Base-by-base conservation (phyloP, 2,113 vertebrate genomes). In the Megaceryle torquata region DNA sequence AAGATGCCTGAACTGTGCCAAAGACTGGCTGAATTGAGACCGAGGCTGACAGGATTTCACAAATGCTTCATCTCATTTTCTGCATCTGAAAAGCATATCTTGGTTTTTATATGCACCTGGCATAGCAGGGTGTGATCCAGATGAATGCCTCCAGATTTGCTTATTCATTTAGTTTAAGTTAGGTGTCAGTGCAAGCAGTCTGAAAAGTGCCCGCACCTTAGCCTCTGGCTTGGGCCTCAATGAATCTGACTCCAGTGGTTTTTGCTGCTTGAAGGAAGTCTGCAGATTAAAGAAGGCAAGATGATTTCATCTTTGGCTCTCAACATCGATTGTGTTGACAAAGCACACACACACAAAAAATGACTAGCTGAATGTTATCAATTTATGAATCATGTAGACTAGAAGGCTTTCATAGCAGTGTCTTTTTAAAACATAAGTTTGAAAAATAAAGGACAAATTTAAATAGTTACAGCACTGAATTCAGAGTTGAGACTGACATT, bases 251-350 rank as follows among this genome's bases (percentile, higher is more conserved):
- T 95, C 56, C 8, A 8, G 51, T 46, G 69, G 86, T 83, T 77
- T 89, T 84, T 71, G 48, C 74, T 92, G 51, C 65, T 94, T 59
- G 43, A 48, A 91, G 68, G 76, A 97, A 84, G n/a, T 63, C 61
- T 88, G 28, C 74, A 65, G 50, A 72, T 87, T 79, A 72, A 87
- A 93, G 57, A 86, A 72, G 61, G 44, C 80, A 91, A 76, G 18
- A 54, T 39, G 54, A 89, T 50, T 65, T 96, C 74, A 21, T 75
- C 57, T 87, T 87, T 87, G 54, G 31, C 41, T 69, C n/a, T 84
- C 53, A 41, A 50, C 18, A 5, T 6, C 20, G 65, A 39, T 60
- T 76, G 28, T 76, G 57, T 89, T 91, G 83, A 84, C 41, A 75
- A 88, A 95, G 43, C 2, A 54, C 46, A 50, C 48, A 19, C 46